A percentile compares a stretch with the other conserved stretches of the same genome.
phyloP scores from a whole-genome alignment of 1,140 invertebrate genomes.

The Chironomus tepperi region DNA sequence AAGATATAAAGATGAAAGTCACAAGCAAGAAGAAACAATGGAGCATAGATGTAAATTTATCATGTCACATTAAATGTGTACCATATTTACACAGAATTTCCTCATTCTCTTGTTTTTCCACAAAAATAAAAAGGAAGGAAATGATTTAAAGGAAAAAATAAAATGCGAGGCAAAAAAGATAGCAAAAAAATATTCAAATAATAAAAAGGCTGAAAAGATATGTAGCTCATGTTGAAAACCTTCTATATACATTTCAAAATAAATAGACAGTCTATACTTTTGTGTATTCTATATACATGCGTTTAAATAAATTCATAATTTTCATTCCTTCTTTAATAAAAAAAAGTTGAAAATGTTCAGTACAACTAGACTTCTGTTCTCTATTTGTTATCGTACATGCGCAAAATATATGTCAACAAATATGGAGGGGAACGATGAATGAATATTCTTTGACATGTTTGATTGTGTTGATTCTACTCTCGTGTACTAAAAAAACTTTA shows the following conservation, averaged over 20 bases:
- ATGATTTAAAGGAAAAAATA: neutral
- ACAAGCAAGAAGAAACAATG: neutral
- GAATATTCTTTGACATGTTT: too few species aligned
- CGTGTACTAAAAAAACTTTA: too few species aligned
- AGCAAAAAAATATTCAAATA: neutral
- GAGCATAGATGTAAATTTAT: slow-evolving; percentile 11
- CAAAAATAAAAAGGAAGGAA: slow-evolving; percentile 5
- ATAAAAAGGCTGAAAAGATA: neutral
- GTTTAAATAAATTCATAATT: too few species aligned
- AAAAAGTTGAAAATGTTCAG: too few species aligned
- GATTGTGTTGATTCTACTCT: too few species aligned
- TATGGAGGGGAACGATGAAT: too few species aligned
- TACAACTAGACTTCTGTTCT: too few species aligned
- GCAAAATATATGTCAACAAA: too few species aligned
- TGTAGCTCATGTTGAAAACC: too few species aligned
- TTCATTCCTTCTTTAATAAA: too few species aligned
- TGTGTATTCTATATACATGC: too few species aligned
- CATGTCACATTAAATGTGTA: slow-evolving; percentile 16
- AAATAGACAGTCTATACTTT: slow-evolving; percentile 17
- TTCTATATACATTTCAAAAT: neutral
- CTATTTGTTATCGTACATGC: too few species aligned
- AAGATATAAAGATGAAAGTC: neutral
- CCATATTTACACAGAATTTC: neutral
- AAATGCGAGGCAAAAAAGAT: neutral
- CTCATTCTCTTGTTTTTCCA: neutral